Percentiles rank a stretch among this genome's conserved stretches.
Evolutionary conservation across 2,888 invertebrate species (phyloP).

Genomic region (Brachypterus glaber): DNA sequence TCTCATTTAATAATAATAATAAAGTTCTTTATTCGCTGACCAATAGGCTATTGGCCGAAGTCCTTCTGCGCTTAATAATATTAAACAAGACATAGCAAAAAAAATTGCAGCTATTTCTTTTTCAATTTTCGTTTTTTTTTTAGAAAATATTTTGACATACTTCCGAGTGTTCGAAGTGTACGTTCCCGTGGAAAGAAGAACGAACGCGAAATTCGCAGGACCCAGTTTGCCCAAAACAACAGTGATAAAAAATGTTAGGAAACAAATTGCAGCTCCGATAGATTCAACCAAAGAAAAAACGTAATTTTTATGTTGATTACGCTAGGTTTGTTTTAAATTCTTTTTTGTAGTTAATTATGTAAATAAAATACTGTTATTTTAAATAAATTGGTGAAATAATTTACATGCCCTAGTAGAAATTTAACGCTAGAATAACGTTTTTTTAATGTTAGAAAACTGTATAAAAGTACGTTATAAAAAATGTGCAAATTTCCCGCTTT

Average conservation of each 20-base stretch:
- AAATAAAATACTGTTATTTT: not conserved
- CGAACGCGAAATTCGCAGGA: conserved; percentile 34
- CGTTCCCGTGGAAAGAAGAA: conserved; percentile 43
- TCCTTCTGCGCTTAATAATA: too few species aligned
- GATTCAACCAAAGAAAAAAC: conserved; percentile 14
- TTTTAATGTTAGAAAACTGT: too few species aligned
- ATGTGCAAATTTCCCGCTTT: too few species aligned
- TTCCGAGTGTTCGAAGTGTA: conserved; percentile 59
- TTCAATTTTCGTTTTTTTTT: conserved; percentile 17
- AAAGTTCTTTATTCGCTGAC: too few species aligned
- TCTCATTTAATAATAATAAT: too few species aligned
- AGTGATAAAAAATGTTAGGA: conserved; percentile 20
- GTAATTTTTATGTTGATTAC: conserved; percentile 4
- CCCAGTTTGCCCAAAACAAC: conserved; percentile 29
- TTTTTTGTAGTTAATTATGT: not conserved
- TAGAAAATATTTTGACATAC: conserved; percentile 41
- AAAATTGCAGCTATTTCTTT: too few species aligned
- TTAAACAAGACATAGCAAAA: too few species aligned
- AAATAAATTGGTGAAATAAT: conserved; percentile 1
- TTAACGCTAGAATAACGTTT: too few species aligned
- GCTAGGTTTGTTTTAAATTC: not conserved
- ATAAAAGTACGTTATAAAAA: too few species aligned
- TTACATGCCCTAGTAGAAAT: too few species aligned
- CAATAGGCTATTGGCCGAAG: too few species aligned
- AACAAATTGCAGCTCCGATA: conserved; percentile 7